phyloP scores from a whole-genome alignment of 2,113 vertebrate species.

The Probosciger aterrimus region DNA sequence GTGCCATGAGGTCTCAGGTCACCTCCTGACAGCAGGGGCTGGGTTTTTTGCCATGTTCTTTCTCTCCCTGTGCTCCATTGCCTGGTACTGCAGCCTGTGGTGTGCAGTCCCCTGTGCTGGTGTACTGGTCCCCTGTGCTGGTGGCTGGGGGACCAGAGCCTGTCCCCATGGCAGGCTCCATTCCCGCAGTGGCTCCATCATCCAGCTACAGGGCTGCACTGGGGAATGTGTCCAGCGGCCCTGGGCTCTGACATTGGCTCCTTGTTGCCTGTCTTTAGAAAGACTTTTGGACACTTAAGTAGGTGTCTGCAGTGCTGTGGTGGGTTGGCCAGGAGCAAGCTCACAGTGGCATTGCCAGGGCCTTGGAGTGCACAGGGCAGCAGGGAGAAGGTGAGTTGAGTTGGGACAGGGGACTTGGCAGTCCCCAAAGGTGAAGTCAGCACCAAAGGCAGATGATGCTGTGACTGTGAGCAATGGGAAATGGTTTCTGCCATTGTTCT shows the following conservation, averaged over 20 bases:
- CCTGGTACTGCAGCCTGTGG: not conserved
- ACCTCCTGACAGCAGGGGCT: not conserved
- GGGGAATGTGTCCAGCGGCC: not conserved
- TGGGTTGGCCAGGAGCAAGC: not conserved
- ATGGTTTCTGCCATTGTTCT: not conserved
- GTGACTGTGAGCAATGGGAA: not conserved
- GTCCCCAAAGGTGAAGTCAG: not conserved
- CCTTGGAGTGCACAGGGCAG: not conserved
- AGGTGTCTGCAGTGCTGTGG: not conserved
- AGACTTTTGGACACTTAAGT: not conserved
- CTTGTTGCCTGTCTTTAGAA: not conserved
- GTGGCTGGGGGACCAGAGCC: not conserved
- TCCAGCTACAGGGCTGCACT: not conserved
- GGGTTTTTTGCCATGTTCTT: not conserved
- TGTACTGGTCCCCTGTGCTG: not conserved
- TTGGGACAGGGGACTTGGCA: not conserved
- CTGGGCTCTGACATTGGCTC: fast-evolving
- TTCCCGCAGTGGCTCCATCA: not conserved
- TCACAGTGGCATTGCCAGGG: fast-evolving
- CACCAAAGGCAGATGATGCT: not conserved
- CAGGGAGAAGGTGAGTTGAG: not conserved
- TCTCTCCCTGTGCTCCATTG: not conserved
- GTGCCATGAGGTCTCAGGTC: not conserved
- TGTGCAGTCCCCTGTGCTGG: not conserved
- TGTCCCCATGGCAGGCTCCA: fast-evolving